Base-by-base conservation (phyloP, 2,888 invertebrate genomes). In the Sipha maydis region DNA sequence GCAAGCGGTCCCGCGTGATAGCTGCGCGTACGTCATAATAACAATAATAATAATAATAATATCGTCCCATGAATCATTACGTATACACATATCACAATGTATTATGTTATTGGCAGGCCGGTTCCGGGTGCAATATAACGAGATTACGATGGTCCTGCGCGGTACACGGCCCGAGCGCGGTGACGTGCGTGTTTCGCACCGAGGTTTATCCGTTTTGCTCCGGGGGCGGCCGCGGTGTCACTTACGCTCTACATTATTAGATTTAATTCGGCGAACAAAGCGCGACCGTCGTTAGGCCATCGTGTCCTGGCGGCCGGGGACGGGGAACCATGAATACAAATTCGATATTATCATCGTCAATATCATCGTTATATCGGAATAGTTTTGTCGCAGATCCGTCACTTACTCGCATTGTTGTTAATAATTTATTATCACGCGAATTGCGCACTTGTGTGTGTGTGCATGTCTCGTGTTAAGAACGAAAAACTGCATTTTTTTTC, bases 171-270 rank as follows among this genome's bases (percentile, higher is more conserved):
- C 17, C 28, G 54, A 11, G 3, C 48, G 54, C 54, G 56, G 31
- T 11, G 56, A 48, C 56, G 21, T n/a, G n/a, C 76, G 76, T 48
- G 54, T 34, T n/a, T 21, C 28, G 77, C 77, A 25, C 25, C 25
- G n/a, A 41, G 38, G 83, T 75, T 56, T 75, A 75, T 61, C 56
- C 83, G 83, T 84, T 75, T 75, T 21, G 83, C 56, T 38, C 28
- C 75, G 75, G 54, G 41, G 56, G 79, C 69, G 69, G 25, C 25
- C 25, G 75, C 48, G 73, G 83, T 75, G 76, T 84, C 76, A 61
- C 75, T 84, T 84, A 84, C 75, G 67, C 17, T 54, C 54, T 34
- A 56, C 34, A 25, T 80, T 67, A 80, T 75, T 73, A 38, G 83
- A 83, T 83, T 75, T 75, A 28, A 75, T 61, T 73, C 56, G 31